These are phyloP conservation scores for Lethrus apterus DNA, from an alignment of 1,140 invertebrate genomes.

Conservation along the genomic window DNA sequence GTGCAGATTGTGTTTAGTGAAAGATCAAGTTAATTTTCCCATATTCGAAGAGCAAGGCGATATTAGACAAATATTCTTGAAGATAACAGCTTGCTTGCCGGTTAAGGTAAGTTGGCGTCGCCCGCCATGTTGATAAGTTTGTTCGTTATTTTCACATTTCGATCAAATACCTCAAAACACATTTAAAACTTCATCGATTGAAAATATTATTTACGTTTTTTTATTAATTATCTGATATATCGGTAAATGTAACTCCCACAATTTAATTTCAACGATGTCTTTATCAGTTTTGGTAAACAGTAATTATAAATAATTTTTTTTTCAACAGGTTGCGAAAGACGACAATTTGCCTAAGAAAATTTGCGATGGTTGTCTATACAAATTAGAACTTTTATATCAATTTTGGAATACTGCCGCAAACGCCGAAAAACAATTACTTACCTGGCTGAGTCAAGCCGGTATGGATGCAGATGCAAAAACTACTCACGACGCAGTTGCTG, in stretches of 20 bases:
- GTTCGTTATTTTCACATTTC: too few relatives aligned
- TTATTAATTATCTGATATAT: neutral
- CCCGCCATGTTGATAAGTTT: slow-evolving; percentile 40
- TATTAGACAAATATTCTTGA: slow-evolving; percentile 49
- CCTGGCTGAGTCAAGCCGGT: slow-evolving; percentile 45
- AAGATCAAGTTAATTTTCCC: slow-evolving; percentile 49
- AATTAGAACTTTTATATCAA: slow-evolving; percentile 52
- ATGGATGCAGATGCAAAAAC: slow-evolving; percentile 42
- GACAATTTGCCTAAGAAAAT: slow-evolving; percentile 56
- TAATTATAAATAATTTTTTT: slow-evolving; percentile 17
- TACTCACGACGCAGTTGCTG: slow-evolving; percentile 30
- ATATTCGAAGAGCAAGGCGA: slow-evolving; percentile 52
- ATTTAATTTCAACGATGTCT: slow-evolving; percentile 9
- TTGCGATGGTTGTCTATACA: slow-evolving; percentile 52
- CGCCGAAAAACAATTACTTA: slow-evolving; percentile 50
- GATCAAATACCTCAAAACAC: neutral
- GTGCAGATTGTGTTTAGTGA: slow-evolving; percentile 53
- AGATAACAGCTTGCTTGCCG: slow-evolving; percentile 52
- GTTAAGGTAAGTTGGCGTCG: slow-evolving; percentile 50
- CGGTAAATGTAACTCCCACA: neutral
- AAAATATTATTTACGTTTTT: neutral
- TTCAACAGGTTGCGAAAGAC: slow-evolving; percentile 46
- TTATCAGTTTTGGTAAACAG: neutral
- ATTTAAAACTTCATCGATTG: neutral
- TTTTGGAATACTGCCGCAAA: slow-evolving; percentile 52